phyloP scores from a whole-genome alignment of 2,888 invertebrate genomes.

The Mesorhabditis belari region DNA sequence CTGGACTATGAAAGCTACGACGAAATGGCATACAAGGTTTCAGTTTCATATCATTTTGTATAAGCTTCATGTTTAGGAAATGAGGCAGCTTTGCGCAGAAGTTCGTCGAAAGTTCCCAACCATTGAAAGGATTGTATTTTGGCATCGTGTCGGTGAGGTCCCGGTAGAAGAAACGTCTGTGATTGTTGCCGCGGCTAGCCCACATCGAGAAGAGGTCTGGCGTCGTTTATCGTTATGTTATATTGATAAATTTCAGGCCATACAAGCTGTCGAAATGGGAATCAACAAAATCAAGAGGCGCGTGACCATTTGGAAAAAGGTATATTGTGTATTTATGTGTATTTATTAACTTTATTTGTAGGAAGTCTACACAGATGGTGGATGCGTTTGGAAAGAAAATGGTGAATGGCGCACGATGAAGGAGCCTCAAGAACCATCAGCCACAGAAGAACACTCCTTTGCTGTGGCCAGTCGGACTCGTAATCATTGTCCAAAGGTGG shows the following conservation, averaged over 20 bases:
- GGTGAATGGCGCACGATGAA: no score
- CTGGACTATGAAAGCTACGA: constrained; percentile 48
- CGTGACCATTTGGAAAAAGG: constrained; percentile 51
- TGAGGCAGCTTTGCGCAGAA: constrained; percentile 23
- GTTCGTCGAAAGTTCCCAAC: constrained; percentile 20
- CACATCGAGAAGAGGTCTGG: constrained; percentile 43
- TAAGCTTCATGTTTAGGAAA: constrained; percentile 12
- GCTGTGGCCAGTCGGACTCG: no score
- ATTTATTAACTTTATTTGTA: no score
- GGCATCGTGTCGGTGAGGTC: constrained; percentile 37
- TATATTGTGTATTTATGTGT: constrained; percentile 1
- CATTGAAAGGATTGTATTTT: constrained; percentile 35
- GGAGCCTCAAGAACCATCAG: no score
- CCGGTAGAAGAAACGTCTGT: constrained; percentile 44
- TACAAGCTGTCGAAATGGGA: constrained; percentile 36
- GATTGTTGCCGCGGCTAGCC: constrained; percentile 41
- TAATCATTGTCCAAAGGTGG: no score
- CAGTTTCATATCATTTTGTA: not conserved
- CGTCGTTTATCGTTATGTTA: no score
- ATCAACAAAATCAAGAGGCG: constrained; percentile 41
- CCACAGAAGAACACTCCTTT: no score
- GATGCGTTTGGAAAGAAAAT: no score
- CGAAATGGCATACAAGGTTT: constrained; percentile 41
- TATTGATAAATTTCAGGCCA: no score
- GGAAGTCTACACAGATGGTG: no score